Conservation (phyloP, 2,888 invertebrate genomes). For the Microctonus aethiopoides region DNA sequence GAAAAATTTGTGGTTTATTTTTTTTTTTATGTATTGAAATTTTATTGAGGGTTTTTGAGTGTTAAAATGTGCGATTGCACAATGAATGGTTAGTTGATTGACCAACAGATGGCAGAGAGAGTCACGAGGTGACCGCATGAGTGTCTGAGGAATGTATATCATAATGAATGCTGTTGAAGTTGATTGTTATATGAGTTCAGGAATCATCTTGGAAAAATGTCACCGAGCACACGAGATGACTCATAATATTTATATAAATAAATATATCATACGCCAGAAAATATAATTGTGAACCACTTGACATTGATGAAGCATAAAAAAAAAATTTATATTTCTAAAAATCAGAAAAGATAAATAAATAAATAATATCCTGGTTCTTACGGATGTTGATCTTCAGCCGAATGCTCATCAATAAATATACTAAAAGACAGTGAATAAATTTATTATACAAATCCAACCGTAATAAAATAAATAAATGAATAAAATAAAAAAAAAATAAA, state of each 20-base stretch:
- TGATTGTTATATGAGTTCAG: background rate
- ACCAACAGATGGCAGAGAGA: conserved; percentile 53
- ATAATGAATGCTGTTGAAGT: background rate
- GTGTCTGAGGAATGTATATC: background rate
- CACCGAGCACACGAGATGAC: conserved; percentile 7
- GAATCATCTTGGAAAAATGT: conserved; percentile 10
- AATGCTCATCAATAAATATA: too few relatives aligned
- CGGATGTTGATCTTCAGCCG: too few relatives aligned
- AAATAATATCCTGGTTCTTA: too few relatives aligned
- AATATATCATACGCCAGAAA: background rate
- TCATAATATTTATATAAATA: too few relatives aligned
- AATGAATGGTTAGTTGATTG: conserved; percentile 10
- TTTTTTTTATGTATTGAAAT: too few relatives aligned
- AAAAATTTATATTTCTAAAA: background rate
- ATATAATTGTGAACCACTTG: background rate
- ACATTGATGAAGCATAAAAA: conserved; percentile 13
- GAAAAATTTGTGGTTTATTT: too few relatives aligned
- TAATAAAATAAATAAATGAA: too few relatives aligned
- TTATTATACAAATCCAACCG: too few relatives aligned
- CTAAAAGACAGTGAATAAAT: too few relatives aligned
- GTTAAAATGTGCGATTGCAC: background rate
- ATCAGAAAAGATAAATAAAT: background rate
- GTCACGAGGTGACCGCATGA: conserved; percentile 32
- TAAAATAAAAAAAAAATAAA: too few relatives aligned
- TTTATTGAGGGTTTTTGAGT: too few relatives aligned